Evolutionary conservation across 2,113 vertebrate genomes (phyloP).

Genomic region (Cnemophilus loriae): DNA sequence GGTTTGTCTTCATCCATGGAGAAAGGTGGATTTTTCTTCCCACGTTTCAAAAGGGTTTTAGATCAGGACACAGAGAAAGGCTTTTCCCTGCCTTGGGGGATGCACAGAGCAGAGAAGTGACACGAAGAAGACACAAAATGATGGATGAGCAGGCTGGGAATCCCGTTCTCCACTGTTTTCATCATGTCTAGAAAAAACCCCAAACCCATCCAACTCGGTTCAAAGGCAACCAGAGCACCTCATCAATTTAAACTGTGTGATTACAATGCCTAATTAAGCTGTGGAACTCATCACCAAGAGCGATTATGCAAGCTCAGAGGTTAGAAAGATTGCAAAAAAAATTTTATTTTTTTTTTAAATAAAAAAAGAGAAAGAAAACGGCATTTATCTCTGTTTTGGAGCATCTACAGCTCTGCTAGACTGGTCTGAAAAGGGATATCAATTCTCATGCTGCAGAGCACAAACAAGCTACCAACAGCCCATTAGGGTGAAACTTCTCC

Average conservation of each 20-base stretch:
- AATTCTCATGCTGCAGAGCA: background rate
- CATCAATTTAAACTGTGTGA: background rate
- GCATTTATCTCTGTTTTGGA: constrained; percentile 2
- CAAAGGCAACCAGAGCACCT: constrained; percentile 25
- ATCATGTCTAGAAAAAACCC: background rate
- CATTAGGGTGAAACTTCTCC: constrained; percentile 25
- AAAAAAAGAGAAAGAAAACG: background rate
- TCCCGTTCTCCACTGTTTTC: background rate
- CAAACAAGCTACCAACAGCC: constrained; percentile 54
- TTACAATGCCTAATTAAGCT: constrained; percentile 19
- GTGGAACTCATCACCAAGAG: constrained; percentile 20
- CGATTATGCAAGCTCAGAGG: background rate
- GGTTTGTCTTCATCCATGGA: background rate
- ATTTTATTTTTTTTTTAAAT: background rate
- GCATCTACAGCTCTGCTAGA: background rate
- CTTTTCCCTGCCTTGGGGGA: background rate
- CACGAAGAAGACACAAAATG: background rate
- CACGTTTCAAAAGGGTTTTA: background rate
- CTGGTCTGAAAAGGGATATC: background rate
- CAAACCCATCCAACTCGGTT: background rate
- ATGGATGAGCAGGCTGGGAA: background rate
- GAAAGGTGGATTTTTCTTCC: background rate
- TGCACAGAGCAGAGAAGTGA: background rate
- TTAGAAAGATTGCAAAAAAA: background rate
- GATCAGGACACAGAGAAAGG: background rate